A percentile compares a stretch with the other conserved stretches of the same genome.
phyloP scores from a whole-genome alignment of 2,113 vertebrate genomes.

The Plotosus lineatus region DNA sequence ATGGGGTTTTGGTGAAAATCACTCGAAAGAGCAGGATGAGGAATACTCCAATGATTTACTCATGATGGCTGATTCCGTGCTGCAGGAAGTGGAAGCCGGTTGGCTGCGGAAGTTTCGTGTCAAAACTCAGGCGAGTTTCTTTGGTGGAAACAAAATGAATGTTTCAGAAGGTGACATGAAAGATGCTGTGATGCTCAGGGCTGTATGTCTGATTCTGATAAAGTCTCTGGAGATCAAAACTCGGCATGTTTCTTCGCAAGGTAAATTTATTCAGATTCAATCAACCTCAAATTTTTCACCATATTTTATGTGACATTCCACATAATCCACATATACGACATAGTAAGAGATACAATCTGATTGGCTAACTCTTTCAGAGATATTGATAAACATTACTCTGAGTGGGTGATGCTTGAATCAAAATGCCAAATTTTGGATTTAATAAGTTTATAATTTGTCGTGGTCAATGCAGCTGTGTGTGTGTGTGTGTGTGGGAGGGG shows the following conservation, averaged over 20 bases:
- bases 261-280: conserved; percentile 29
- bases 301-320: neutral
- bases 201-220: conserved; percentile 79
- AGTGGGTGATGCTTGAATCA: too few species aligned
- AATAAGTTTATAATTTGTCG: too few species aligned
- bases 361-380: too few species aligned
- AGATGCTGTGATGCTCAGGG: conserved; percentile 80
- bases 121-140: conserved; percentile 64
- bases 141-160: conserved; percentile 70
- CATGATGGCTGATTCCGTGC: conserved; percentile 65
- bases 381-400: too few species aligned
- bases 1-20: conserved; percentile 51
- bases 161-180: conserved; percentile 38
- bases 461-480: too few species aligned
- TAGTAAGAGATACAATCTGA: too few species aligned
- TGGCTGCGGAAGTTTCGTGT: conserved; percentile 74
- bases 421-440: too few species aligned
- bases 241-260: conserved; percentile 55
- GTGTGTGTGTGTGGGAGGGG: too few species aligned
- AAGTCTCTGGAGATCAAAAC: conserved; percentile 82
- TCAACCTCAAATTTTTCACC: neutral
- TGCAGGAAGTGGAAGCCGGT: conserved; percentile 65
- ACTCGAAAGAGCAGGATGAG: neutral
- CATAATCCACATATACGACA: too few species aligned
- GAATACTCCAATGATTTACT: conserved; percentile 61